Evolutionary conservation across 2,888 invertebrate species (phyloP), one percentile per base, ranked within the genome.

Genomic region (Ophioninae sp.): DNA sequence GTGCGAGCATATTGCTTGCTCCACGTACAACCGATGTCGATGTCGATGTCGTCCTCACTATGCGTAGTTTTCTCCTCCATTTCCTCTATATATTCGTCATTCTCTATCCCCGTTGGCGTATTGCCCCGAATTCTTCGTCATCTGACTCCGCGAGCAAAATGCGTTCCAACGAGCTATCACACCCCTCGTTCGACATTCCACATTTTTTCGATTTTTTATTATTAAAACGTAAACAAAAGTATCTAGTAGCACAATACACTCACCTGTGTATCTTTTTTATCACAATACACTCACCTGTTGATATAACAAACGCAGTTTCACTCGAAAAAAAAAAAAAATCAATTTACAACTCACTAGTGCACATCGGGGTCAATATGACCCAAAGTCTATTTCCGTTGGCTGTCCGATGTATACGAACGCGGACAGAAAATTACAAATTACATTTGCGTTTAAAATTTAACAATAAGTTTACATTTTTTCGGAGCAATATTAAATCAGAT

Each of bases 301-400:
- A 72, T 8, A 61, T 37, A n/a, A 59, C 10, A 41, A 7, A 61
- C 72, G 2, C 6, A 70, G 57, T 37, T 57, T 70, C 21, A 59
- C 59, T 7, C 37, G 37, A n/a, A n/a, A n/a, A n/a, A n/a, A n/a
- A 59, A 72, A 72, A 72, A 39, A 72, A 39, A 10, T 39, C 30
- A 17, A 59, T 59, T 72, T 61, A 6, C 30, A 64, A 41, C n/a
- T 23, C 23, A 64, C 50, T 62, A 62, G 44, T 74, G 64, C 74
- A 74, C 62, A 74, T 62, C n/a, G 7, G 64, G 74, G 74, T 20
- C 62, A 64, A 74, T 21, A 62, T 50, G 62, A 74, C 62, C 50
- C 44, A 13, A 74, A 2, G 44, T 50, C 44, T 13, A 7, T 64
- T 64, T 62, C 30, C 50, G 8, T 23, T 50, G 44, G 50, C 50